These are phyloP conservation scores for Kuschelorhynchus macadamiae DNA, from an alignment of 2,888 invertebrate genomes.

Conservation along the genomic window DNA sequence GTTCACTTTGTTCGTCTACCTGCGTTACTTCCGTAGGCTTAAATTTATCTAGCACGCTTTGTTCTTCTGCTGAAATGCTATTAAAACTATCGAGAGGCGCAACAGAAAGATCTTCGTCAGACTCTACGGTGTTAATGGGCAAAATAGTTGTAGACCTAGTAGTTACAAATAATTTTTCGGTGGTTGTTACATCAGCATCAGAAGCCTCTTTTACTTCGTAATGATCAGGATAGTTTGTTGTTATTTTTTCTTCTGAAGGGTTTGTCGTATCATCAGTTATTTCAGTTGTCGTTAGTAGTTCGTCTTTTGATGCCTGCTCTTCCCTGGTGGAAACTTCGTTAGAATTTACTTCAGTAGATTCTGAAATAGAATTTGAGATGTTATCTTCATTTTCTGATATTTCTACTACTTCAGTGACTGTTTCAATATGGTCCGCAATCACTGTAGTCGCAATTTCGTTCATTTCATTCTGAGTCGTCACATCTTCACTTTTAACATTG, in stretches of 20 bases:
- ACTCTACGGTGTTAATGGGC: conserved; percentile 18
- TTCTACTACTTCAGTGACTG: conserved; percentile 10
- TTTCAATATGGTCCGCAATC: conserved; percentile 18
- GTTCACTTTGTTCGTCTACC: conserved; percentile 33
- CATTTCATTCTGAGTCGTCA: conserved; percentile 21
- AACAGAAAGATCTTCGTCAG: conserved; percentile 57
- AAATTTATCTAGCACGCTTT: conserved; percentile 60
- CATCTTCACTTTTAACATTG: conserved; percentile 46
- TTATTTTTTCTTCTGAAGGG: background rate
- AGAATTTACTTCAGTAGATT: conserved; percentile 20
- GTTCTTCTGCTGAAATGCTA: conserved; percentile 55
- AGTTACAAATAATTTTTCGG: conserved; percentile 60
- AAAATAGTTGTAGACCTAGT: conserved; percentile 55
- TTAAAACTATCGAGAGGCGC: conserved; percentile 54
- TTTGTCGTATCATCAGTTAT: background rate
- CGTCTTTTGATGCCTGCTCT: conserved; percentile 34
- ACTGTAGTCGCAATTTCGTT: conserved; percentile 39
- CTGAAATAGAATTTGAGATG: conserved; percentile 26
- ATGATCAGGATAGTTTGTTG: conserved; percentile 32
- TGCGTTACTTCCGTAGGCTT: conserved; percentile 23
- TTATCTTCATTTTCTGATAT: conserved; percentile 15
- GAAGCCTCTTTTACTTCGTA: conserved; percentile 63
- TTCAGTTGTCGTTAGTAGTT: conserved; percentile 6
- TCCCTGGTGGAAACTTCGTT: background rate
- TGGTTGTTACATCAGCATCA: conserved; percentile 60